Base-by-base conservation (phyloP, 2,113 vertebrate species). In the Rana temporaria region DNA sequence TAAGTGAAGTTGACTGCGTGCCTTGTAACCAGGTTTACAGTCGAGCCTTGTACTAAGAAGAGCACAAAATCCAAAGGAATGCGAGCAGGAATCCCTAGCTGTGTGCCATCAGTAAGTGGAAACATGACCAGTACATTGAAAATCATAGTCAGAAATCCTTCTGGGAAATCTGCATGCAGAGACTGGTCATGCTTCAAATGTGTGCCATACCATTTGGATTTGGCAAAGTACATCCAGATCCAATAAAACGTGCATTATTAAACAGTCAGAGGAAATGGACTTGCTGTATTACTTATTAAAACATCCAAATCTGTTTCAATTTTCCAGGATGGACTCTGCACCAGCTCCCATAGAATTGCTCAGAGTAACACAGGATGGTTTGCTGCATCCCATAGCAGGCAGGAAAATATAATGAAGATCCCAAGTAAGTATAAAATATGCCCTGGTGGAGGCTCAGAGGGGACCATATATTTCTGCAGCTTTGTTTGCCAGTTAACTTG, bases 361-460 rank as follows among this genome's bases (percentile, higher is more conserved):
- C 14, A 75, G 30, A 19, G 17, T 17, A 16, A 16, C 14, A 57
- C 30, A 76, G 56, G 57, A 68, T 68, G 62, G 63, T 63, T 8
- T 18, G n/a, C 68, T 48, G 32, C 18, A 16, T 32, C 16, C 16
- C 85, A 92, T 86, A 86, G 87, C 87, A 86, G 90, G 90, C 90
- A 92, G 89, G 87, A 93, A 91, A 87, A 90, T 89, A 79, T 87
- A 78, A 88, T 90, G 87, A 92, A 92, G 89, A 91, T 92, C 85
- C 88, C 91, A 84, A 92, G 94, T 94, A 92, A 94, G 94, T 95
- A 85, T 84, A 84, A 90, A 89, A 87, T 84, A 88, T 52, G 72
- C 81, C n/a, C 73, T 84, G 86, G 82, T 77, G 77, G 30, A 11
- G 87, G 74, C 87, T 89, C 63, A 84, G 82, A 74, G 60, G 81